Percentiles rank a stretch among this genome's conserved stretches.
phyloP scores from a whole-genome alignment of 2,797 vertebrate species.

The Halcyon badia region DNA sequence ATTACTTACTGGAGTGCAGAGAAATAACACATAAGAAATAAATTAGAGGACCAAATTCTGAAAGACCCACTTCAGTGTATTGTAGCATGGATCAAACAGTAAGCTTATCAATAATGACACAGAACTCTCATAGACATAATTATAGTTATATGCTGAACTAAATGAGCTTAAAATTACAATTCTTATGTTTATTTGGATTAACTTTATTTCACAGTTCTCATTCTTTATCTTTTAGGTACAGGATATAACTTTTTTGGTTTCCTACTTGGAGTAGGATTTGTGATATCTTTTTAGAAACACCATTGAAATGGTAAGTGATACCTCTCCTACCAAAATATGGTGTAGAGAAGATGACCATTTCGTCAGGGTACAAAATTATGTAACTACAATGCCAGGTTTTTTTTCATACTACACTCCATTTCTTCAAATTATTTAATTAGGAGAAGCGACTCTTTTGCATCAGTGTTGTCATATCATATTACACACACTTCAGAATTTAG shows the following conservation, averaged over 20 bases:
- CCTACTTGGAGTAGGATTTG: neutral
- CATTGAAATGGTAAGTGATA: neutral
- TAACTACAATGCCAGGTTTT: fast-evolving
- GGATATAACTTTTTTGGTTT: neutral
- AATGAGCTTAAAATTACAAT: neutral
- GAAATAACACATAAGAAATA: neutral
- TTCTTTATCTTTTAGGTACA: neutral
- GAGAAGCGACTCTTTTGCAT: neutral
- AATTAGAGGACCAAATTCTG: neutral
- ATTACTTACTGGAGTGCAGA: neutral
- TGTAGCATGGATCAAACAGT: neutral
- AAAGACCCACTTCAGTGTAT: neutral
- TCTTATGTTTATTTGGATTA: neutral
- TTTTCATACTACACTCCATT: neutral
- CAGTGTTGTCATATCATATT: neutral
- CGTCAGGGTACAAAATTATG: neutral
- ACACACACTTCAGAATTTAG: neutral
- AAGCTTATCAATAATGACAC: neutral
- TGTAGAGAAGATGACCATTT: neutral
- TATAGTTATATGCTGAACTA: neutral
- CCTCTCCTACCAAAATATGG: neutral
- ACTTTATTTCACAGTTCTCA: neutral
- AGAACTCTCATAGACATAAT: neutral
- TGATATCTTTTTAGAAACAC: neutral
- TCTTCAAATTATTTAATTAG: neutral